A percentile compares a stretch with the other conserved stretches of the same genome.
phyloP scores from a whole-genome alignment of 2,888 invertebrate species.

The Lampropteryx suffumata region DNA sequence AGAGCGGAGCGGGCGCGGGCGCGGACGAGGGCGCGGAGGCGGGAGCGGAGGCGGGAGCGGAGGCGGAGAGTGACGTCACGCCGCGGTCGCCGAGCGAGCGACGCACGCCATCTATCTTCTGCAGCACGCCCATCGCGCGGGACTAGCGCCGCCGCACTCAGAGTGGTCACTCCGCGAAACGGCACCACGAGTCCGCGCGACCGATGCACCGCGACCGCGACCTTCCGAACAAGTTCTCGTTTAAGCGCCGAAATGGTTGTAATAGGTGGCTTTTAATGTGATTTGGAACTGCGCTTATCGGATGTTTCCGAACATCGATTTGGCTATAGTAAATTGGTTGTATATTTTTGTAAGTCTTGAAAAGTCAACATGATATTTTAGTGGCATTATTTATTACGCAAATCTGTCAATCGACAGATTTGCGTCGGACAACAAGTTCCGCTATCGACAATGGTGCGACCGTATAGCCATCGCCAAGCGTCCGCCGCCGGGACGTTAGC shows the following conservation, averaged over 20 bases:
- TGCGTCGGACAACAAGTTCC: too few relatives aligned
- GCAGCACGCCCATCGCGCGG: constrained; percentile 73
- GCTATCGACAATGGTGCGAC: too few relatives aligned
- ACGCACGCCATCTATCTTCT: constrained; percentile 54
- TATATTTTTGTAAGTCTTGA: constrained; percentile 15
- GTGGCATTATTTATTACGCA: neutral
- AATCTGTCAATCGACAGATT: neutral
- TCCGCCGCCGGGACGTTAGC: too few relatives aligned
- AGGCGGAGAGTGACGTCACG: constrained; percentile 18
- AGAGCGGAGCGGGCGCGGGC: constrained; percentile 30
- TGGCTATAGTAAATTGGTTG: neutral
- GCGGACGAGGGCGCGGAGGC: constrained; percentile 23
- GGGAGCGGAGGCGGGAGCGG: constrained; percentile 18
- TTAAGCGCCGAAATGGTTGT: neutral
- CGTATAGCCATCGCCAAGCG: too few relatives aligned
- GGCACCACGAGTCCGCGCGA: too few relatives aligned
- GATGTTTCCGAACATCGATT: neutral
- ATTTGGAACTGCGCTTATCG: neutral
- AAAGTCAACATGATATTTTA: constrained; percentile 9
- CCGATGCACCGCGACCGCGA: too few relatives aligned
- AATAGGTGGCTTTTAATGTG: neutral
- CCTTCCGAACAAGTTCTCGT: too few relatives aligned
- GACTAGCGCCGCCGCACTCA: constrained; percentile 49
- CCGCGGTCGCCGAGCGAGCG: constrained; percentile 41
- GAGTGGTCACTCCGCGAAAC: too few relatives aligned